Evolutionary conservation across 2,113 vertebrate species (phyloP).

Genomic region (Nanorana parkeri): DNA sequence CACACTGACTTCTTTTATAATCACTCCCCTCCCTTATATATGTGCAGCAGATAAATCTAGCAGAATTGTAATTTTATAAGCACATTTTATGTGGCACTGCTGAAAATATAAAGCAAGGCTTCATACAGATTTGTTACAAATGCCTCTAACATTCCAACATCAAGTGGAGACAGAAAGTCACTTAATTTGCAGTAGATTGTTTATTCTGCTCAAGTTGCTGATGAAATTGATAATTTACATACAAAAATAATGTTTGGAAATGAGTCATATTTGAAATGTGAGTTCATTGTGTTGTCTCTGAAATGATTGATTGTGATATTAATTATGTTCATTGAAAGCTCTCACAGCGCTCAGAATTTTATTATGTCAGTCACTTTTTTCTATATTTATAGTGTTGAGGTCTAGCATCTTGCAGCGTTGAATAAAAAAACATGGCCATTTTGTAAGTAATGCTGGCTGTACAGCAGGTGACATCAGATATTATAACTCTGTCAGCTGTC

Average conservation of each 20-base stretch:
- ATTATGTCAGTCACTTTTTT: constrained; percentile 5
- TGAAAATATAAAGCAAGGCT: background rate
- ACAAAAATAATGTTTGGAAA: constrained; percentile 18
- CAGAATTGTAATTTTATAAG: no score
- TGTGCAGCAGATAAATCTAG: no score
- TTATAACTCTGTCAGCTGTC: no score
- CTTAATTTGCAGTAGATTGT: constrained; percentile 5
- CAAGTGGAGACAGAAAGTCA: background rate
- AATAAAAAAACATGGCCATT: no score
- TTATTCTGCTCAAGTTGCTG: constrained; percentile 15
- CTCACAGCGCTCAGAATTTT: background rate
- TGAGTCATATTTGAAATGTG: constrained; percentile 16
- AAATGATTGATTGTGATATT: constrained; percentile 16
- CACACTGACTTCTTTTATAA: no score
- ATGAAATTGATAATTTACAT: constrained; percentile 31
- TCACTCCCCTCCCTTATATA: no score
- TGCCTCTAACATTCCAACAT: background rate
- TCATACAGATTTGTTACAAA: background rate
- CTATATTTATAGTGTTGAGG: no score
- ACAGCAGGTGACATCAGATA: no score
- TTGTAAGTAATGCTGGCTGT: no score
- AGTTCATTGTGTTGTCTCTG: constrained; percentile 17
- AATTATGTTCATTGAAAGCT: constrained; percentile 21
- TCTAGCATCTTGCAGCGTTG: background rate
- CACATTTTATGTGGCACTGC: no score